Percentiles rank a stretch among this genome's conserved stretches.
These are phyloP conservation scores for Samia ricini DNA, from an alignment of 1,140 invertebrate species.

Conservation along the genomic window DNA sequence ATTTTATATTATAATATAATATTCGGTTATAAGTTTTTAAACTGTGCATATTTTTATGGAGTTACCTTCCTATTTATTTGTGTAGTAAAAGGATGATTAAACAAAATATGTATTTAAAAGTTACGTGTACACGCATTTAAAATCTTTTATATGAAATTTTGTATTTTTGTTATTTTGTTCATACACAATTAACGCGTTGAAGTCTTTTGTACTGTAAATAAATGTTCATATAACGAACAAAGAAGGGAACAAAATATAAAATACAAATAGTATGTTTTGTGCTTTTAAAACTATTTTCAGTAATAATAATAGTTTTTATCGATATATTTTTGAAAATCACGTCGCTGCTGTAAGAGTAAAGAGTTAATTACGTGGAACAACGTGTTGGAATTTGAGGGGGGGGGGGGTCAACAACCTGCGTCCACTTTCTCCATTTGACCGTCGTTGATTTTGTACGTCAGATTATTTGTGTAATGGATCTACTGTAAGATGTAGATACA, in stretches of 20 bases:
- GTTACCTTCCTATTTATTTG: too few relatives aligned
- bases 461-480: background rate
- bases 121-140: too few relatives aligned
- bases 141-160: background rate
- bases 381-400: constrained; percentile 19
- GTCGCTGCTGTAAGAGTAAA: background rate
- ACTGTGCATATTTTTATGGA: too few relatives aligned
- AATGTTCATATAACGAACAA: background rate
- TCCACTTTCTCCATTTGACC: constrained; percentile 32
- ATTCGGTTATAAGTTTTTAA: too few relatives aligned
- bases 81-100: too few relatives aligned
- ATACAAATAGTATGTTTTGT: too few relatives aligned
- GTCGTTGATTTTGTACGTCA: constrained; percentile 6
- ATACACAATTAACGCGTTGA: constrained; percentile 20
- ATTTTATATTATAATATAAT: too few relatives aligned
- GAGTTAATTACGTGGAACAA: background rate
- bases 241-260: too few relatives aligned
- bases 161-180: too few relatives aligned
- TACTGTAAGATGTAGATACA: background rate
- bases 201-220: constrained; percentile 18
- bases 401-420: constrained; percentile 20
- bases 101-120: too few relatives aligned
- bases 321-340: background rate
- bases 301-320: too few relatives aligned
- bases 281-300: too few relatives aligned